phyloP scores from a whole-genome alignment of 2,113 vertebrate species.

The Uria lomvia region DNA sequence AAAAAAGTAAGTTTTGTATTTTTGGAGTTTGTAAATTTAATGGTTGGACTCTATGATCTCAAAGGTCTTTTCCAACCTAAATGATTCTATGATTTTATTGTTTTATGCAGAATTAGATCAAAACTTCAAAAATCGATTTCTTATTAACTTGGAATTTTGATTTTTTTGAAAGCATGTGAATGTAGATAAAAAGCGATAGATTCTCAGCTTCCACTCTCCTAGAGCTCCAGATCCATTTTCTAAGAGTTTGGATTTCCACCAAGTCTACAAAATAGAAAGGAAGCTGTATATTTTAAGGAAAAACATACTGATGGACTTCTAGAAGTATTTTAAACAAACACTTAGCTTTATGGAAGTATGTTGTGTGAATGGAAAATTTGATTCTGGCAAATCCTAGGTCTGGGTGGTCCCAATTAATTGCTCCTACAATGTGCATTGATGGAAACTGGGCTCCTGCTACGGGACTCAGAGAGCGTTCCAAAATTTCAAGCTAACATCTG shows the following conservation, averaged over 20 bases:
- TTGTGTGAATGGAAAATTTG: neutral
- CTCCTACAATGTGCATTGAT: constrained; percentile 61
- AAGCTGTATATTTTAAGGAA: neutral
- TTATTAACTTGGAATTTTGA: neutral
- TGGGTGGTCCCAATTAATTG: constrained; percentile 48
- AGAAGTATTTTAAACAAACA: neutral
- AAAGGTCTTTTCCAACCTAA: neutral
- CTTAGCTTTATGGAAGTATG: neutral
- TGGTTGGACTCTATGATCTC: neutral
- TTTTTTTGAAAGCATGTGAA: neutral
- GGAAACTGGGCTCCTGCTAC: constrained; percentile 33
- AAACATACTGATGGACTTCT: neutral
- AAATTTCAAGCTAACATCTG: constrained; percentile 59
- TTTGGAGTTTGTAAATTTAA: neutral
- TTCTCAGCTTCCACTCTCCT: neutral
- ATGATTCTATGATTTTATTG: neutral
- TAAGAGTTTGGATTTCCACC: neutral
- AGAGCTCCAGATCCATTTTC: neutral
- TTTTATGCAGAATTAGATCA: neutral
- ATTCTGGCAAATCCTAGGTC: constrained; percentile 25
- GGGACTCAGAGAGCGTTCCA: neutral
- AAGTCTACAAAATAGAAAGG: neutral
- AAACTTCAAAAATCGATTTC: neutral
- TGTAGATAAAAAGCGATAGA: neutral
- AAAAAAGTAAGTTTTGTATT: neutral